These are phyloP conservation scores for Deilephila elpenor DNA, from an alignment of 2,888 invertebrate genomes.

Conservation along the genomic window DNA sequence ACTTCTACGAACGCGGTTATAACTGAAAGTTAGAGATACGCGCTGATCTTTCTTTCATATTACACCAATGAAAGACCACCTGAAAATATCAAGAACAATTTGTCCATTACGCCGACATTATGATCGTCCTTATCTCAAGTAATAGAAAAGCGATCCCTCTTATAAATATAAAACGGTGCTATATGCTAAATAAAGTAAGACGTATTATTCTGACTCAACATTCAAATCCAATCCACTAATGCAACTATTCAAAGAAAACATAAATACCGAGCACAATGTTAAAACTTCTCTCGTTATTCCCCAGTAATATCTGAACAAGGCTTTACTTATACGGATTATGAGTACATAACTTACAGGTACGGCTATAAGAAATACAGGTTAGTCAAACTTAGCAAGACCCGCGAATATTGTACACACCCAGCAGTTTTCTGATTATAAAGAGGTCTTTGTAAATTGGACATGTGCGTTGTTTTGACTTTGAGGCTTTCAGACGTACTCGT, in stretches of 20 bases:
- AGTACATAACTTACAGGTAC: conserved; percentile 11
- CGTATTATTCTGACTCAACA: not conserved
- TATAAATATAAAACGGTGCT: not conserved
- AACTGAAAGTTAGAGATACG: too few species aligned
- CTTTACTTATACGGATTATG: conserved; percentile 12
- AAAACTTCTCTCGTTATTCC: conserved; percentile 9
- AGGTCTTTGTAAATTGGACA: not conserved
- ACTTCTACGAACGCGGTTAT: too few species aligned
- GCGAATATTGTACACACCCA: not conserved
- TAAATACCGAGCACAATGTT: not conserved
- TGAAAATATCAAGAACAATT: too few species aligned
- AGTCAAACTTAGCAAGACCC: not conserved
- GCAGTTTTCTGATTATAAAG: not conserved
- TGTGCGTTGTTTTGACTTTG: not conserved
- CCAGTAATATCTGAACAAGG: not conserved
- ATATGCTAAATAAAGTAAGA: not conserved
- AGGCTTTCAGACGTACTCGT: not conserved
- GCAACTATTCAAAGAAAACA: not conserved
- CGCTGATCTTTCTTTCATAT: too few species aligned
- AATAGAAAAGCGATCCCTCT: not conserved
- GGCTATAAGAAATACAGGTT: not conserved
- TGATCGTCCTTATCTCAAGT: not conserved
- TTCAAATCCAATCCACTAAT: conserved; percentile 17
- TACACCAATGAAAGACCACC: too few species aligned
- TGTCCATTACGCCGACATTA: not conserved